Evolutionary conservation across 2,888 invertebrate genomes (phyloP).

Genomic region (Folsomia manolachei): DNA sequence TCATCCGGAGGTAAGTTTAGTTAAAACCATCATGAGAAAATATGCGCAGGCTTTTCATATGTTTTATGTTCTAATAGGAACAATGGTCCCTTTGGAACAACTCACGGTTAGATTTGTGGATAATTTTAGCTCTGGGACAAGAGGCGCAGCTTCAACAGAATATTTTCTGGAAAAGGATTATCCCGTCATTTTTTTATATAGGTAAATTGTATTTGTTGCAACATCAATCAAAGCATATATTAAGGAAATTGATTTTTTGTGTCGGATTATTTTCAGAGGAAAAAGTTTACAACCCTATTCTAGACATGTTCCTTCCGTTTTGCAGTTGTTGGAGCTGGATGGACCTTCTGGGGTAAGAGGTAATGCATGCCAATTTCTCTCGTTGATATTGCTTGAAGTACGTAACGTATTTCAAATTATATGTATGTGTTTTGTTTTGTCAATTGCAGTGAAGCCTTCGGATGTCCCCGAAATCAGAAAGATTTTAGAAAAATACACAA

Average conservation of each 20-base stretch:
- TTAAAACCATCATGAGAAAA: too few species aligned
- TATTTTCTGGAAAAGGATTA: slow-evolving; percentile 78
- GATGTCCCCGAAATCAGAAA: slow-evolving; percentile 21
- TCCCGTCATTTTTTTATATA: slow-evolving; percentile 89
- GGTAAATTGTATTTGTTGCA: slow-evolving; percentile 53
- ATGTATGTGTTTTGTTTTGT: background rate
- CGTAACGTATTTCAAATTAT: background rate
- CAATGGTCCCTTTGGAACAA: slow-evolving; percentile 85
- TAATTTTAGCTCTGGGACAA: slow-evolving; percentile 95
- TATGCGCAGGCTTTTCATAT: too few species aligned
- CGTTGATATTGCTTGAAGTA: too few species aligned
- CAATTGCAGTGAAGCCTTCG: slow-evolving; percentile 30
- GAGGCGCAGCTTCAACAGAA: slow-evolving; percentile 93
- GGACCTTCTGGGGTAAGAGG: slow-evolving; percentile 32
- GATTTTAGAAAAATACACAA: slow-evolving; percentile 32
- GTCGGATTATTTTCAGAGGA: slow-evolving; percentile 59
- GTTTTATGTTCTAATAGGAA: too few species aligned
- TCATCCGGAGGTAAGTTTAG: slow-evolving; percentile 44
- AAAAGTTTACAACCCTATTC: slow-evolving; percentile 89
- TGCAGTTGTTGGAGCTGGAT: slow-evolving; percentile 41
- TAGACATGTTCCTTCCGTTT: slow-evolving; percentile 65
- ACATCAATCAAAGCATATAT: background rate
- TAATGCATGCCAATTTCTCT: slow-evolving; percentile 8
- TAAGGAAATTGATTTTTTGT: too few species aligned
- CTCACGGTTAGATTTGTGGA: slow-evolving; percentile 97